Evolutionary conservation across 2,797 vertebrate genomes (phyloP), one percentile per base, ranked within the genome.

Genomic region (Gallinago solitaria): DNA sequence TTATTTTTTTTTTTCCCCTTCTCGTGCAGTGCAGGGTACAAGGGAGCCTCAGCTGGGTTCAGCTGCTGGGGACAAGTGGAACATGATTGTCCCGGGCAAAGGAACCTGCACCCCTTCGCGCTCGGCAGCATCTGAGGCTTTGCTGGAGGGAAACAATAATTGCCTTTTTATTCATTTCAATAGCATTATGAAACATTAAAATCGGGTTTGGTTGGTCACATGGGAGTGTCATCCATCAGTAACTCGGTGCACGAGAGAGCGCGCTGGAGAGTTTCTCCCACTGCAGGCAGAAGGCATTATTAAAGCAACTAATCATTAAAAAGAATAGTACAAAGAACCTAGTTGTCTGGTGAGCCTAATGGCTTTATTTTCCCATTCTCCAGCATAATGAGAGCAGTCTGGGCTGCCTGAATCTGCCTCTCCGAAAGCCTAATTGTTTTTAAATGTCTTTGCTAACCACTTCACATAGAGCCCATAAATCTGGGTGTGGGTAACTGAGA

Each of bases 291-390:
- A 94, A 94, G 93, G 95, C 93, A 70, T 97, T 98, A 97, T 96
- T 97, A 97, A 96, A 97, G 97, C 98, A 97, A 97, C 95, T 93
- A 97, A 98, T 98, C 97, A 97, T 97, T 88, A 17, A 94, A 96
- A 97, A 94, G 90, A 94, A 96, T 78, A 93, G 95, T 91, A 91
- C 95, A 97, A 97, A 98, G 96, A 98, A 95, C 89, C 91, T 80
- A 28, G 95, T 97, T 97, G 96, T 98, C 96, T 97, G 95, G 90
- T 81, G 96, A 97, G 93, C 90, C 70, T 93, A 96, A 96, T 92
- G 95, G 97, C 95, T 96, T 96, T 95, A 93, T 97, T 96, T 94
- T 88, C 88, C 94, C 83, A 27, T 92, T 94, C 95, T 91, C 90
- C 78, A 43, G 89, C 80, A 71, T 97, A 97, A 97, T 41, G 91